A percentile compares a stretch with the other conserved stretches of the same genome.
phyloP scores from a whole-genome alignment of 2,797 vertebrate species.

The Thaleichthys pacificus region DNA sequence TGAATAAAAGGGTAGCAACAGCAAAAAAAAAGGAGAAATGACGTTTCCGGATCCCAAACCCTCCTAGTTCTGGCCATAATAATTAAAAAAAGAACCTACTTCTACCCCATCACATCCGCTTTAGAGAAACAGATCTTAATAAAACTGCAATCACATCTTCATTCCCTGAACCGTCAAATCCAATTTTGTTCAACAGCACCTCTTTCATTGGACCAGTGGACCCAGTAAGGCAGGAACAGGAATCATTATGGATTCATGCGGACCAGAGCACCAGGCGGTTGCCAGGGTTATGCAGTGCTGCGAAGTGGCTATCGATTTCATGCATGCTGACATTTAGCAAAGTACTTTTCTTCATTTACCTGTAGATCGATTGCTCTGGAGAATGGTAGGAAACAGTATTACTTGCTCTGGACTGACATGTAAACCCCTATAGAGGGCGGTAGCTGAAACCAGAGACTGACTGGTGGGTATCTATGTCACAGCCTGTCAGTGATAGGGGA shows the following conservation, averaged over 20 bases:
- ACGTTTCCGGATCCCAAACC: too few relatives aligned
- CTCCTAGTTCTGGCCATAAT: too few relatives aligned
- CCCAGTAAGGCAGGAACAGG: background rate
- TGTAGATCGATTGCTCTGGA: slow-evolving; percentile 47
- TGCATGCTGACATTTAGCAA: slow-evolving; percentile 61
- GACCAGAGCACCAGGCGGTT: slow-evolving; percentile 16
- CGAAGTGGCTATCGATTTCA: slow-evolving; percentile 62
- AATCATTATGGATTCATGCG: slow-evolving; percentile 18
- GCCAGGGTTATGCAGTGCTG: slow-evolving; percentile 36
- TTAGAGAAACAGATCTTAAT: slow-evolving; percentile 16
- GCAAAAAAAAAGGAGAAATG: too few relatives aligned
- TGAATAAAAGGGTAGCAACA: too few relatives aligned
- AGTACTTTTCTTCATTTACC: slow-evolving; percentile 61
- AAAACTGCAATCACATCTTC: slow-evolving; percentile 26
- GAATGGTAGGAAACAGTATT: slow-evolving; percentile 31
- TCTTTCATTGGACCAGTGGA: slow-evolving; percentile 43
- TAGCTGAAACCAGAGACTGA: too few relatives aligned
- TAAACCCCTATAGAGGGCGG: background rate
- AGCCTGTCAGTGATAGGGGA: too few relatives aligned
- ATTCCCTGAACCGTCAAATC: slow-evolving; percentile 42
- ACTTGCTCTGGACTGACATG: slow-evolving; percentile 17
- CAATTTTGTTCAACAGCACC: slow-evolving; percentile 35
- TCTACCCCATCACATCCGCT: background rate
- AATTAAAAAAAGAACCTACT: too few relatives aligned
- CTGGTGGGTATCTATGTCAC: too few relatives aligned